These are phyloP conservation scores for Spondyliosoma cantharus DNA, from an alignment of 2,797 vertebrate species.

Conservation along the genomic window DNA sequence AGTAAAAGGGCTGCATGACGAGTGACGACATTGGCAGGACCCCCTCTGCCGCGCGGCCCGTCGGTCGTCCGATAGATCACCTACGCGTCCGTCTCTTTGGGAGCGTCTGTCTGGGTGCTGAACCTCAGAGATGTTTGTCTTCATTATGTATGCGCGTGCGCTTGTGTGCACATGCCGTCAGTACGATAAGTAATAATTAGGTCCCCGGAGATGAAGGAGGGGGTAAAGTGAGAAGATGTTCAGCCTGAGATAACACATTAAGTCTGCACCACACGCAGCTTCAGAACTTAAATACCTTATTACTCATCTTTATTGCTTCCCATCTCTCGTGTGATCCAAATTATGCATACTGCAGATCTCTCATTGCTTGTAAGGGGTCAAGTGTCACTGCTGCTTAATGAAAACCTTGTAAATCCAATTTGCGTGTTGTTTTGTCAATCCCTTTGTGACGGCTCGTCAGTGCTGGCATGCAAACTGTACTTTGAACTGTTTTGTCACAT, in stretches of 20 bases:
- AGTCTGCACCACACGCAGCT: constrained; percentile 18
- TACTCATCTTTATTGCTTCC: constrained; percentile 27
- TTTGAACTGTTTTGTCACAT: not conserved
- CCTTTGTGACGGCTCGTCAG: not conserved
- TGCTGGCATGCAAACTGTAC: not conserved
- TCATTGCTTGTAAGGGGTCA: not conserved
- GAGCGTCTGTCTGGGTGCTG: constrained; percentile 62
- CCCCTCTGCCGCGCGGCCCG: not conserved
- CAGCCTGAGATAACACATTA: constrained; percentile 44
- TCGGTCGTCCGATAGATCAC: constrained; percentile 23
- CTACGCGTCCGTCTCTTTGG: constrained; percentile 45
- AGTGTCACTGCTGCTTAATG: constrained; percentile 8
- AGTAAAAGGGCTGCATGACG: not conserved
- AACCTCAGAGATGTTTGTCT: constrained; percentile 69
- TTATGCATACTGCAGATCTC: constrained; percentile 10
- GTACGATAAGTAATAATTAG: constrained; percentile 66
- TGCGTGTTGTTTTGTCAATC: not conserved
- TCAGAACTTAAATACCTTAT: constrained; percentile 44
- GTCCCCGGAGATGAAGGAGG: constrained; percentile 61
- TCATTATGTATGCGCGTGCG: constrained; percentile 29
- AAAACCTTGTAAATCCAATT: constrained; percentile 8
- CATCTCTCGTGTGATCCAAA: constrained; percentile 28
- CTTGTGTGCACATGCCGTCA: constrained; percentile 27
- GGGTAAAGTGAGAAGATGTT: constrained; percentile 58
- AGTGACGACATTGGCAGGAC: not conserved